These are phyloP conservation scores for Mythimna impura DNA, from an alignment of 2,888 invertebrate species.

Conservation along the genomic window DNA sequence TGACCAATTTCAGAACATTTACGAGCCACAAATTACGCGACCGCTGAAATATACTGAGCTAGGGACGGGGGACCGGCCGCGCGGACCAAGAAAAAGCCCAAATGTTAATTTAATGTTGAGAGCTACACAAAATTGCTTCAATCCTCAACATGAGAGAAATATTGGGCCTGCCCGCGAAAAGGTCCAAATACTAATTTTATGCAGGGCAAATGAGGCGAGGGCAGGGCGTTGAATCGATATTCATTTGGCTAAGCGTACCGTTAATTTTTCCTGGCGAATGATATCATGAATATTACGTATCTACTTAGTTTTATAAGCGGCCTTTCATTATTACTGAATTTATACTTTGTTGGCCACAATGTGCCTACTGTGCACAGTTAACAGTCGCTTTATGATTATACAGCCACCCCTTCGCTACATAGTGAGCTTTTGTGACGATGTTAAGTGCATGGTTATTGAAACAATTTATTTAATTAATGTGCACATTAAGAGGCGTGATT, in stretches of 20 bases:
- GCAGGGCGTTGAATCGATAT: slow-evolving; percentile 84
- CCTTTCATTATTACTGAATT: slow-evolving; percentile 66
- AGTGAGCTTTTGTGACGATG: slow-evolving; percentile 14
- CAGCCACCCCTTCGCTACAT: slow-evolving; percentile 7
- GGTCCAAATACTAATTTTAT: slow-evolving; percentile 88
- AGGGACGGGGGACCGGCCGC: slow-evolving; percentile 81
- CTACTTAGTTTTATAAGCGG: slow-evolving; percentile 71
- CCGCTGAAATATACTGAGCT: slow-evolving; percentile 89
- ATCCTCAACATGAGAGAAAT: slow-evolving; percentile 86
- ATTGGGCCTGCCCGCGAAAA: slow-evolving; percentile 82
- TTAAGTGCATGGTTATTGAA: slow-evolving; percentile 40
- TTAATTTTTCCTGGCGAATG: slow-evolving; percentile 82
- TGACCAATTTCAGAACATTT: slow-evolving; percentile 91
- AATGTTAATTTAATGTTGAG: slow-evolving; percentile 90
- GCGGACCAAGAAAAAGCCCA: slow-evolving; percentile 86
- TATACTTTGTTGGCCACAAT: slow-evolving; percentile 57
- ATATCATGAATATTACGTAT: slow-evolving; percentile 81
- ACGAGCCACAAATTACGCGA: slow-evolving; percentile 91
- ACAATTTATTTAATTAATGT: slow-evolving; percentile 41
- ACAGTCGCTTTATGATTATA: slow-evolving; percentile 22
- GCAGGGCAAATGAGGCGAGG: slow-evolving; percentile 86
- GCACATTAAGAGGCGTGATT: slow-evolving; percentile 37
- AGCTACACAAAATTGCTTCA: slow-evolving; percentile 87
- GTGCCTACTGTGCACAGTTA: slow-evolving; percentile 39
- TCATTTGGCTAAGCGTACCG: slow-evolving; percentile 85